A percentile compares a stretch with the other conserved stretches of the same genome.
Evolutionary conservation across 2,113 vertebrate species (phyloP).

Genomic region (Genyomyrus donnyi): DNA sequence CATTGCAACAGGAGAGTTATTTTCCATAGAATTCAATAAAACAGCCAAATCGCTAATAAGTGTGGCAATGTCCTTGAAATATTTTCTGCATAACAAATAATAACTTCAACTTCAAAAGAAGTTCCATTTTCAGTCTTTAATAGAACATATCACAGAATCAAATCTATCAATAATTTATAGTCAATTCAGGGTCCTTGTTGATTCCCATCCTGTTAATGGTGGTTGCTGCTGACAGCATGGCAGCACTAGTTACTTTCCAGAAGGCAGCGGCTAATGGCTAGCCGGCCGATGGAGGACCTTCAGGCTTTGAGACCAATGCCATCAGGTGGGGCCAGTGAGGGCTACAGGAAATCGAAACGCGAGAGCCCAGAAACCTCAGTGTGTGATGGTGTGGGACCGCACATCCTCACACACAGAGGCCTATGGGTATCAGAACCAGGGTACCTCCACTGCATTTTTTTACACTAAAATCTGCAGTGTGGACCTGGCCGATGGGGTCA

Average conservation of each 20-base stretch:
- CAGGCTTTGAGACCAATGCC: conserved; percentile 22
- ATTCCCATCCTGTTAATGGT: conserved; percentile 42
- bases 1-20: background rate
- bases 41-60: background rate
- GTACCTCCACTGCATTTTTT: background rate
- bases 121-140: conserved; percentile 1
- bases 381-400: conserved; percentile 17
- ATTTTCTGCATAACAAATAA: background rate
- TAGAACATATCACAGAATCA: conserved; percentile 5
- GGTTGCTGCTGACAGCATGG: conserved; percentile 53
- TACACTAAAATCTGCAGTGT: background rate
- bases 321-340: conserved; percentile 15
- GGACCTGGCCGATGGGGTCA: conserved; percentile 55
- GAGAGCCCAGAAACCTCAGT: background rate
- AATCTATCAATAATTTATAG: conserved; percentile 39
- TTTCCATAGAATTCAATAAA: background rate
- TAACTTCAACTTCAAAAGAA: background rate
- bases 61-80: background rate
- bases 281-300: conserved; percentile 22
- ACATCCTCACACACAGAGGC: background rate
- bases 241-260: conserved; percentile 30
- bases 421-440: background rate
- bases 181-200: conserved; percentile 39
- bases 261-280: conserved; percentile 29
- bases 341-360: background rate